These are phyloP conservation scores for Percopsis omiscomaycus DNA, from an alignment of 2,797 vertebrate genomes.

Conservation along the genomic window DNA sequence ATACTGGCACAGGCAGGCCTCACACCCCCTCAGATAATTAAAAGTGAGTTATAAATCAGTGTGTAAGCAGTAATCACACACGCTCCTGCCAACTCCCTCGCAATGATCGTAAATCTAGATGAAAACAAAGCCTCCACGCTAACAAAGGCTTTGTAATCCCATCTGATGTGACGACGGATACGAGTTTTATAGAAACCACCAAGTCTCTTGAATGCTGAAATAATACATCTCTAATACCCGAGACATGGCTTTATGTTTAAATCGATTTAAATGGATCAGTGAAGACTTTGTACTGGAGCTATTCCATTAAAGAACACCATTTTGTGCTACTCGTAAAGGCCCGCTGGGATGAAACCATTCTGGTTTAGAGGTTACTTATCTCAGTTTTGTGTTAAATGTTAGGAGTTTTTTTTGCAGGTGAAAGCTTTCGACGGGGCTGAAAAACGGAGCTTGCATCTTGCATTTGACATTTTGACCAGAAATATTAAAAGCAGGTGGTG, in stretches of 20 bases:
- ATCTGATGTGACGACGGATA: constrained; percentile 62
- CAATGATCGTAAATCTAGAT: constrained; percentile 75
- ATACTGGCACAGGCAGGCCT: constrained; percentile 65
- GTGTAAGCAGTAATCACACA: constrained; percentile 79
- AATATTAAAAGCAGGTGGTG: constrained; percentile 32
- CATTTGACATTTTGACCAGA: constrained; percentile 36
- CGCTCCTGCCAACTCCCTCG: constrained; percentile 67
- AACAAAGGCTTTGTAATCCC: constrained; percentile 66
- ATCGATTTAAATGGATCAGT: constrained; percentile 36
- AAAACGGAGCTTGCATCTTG: constrained; percentile 14
- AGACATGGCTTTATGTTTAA: constrained; percentile 35
- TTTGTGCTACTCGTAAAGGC: not conserved
- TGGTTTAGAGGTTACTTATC: constrained; percentile 8
- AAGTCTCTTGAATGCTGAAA: constrained; percentile 26
- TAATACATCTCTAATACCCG: constrained; percentile 34
- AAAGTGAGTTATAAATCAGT: constrained; percentile 82
- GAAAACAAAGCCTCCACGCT: constrained; percentile 73
- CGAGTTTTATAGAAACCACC: constrained; percentile 53
- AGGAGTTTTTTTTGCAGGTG: not conserved
- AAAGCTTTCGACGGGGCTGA: constrained; percentile 14
- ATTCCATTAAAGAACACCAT: constrained; percentile 22
- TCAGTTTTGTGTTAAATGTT: not conserved
- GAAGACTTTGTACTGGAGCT: constrained; percentile 29
- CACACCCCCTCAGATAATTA: constrained; percentile 79
- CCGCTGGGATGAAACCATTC: constrained; percentile 10